Base-by-base conservation (phyloP, 2,888 invertebrate genomes). In the Eupsilia transversa region DNA sequence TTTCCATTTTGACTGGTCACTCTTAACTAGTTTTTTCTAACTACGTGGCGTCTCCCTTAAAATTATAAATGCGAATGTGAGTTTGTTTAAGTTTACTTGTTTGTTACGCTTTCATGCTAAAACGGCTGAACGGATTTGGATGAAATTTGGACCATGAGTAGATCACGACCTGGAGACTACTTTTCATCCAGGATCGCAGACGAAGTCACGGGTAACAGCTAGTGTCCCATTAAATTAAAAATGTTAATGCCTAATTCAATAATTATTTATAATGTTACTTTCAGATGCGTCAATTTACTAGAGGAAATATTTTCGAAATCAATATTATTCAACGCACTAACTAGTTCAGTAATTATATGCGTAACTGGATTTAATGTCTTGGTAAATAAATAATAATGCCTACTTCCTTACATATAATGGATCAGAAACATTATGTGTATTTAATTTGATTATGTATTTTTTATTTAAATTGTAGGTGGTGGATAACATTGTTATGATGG, bases 321-420 rank as follows among this genome's bases (percentile, higher is more conserved):
- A 30, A 69, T 83, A 35, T 74, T 85, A 49, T 64, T 78, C 9
- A 83, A 85, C 33, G 70, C 78, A 12, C 7, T 82, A 17, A 75
- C 72, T 23, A 85, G 85, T 67, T 81, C 78, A 12, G 20, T 83
- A 33, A 81, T 78, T 38, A 81, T 83, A 57, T 84, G 82, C 14
- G 59, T 71, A 9, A 84, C 76, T 35, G 82, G 85, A 64, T 84
- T 84, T 57, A 84, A 79, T 59, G 74, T 77, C 33, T 4, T 85
- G 85, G 83, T 84, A 85, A 64, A 30, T 43, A 23, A 23, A 30
- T 46, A 23, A 30, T 41, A 41, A 61, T 61, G 3, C 20, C 14
- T 43, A 43, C 3, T 0, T 27, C 20, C 6, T 64, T 30, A 43
- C 12, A 30, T 43, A 0, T 43, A 23, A 23, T 14, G 0, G 30